Conservation (phyloP, 2,113 vertebrate genomes). For the cat (Felis catus) region F.catus_Fca126_mat1.0 CM031418.1:58012501-58013000, state of each 20-base stretch:
- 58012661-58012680: not conserved
- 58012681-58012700: not conserved
- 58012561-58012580: not conserved
- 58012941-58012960: no score
- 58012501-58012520: not conserved
- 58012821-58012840: not conserved
- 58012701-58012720: conserved; percentile 19
- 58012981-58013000: no score
- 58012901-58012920: no score
- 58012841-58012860: not conserved
- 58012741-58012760: not conserved
- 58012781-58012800: not conserved
- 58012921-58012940: no score
- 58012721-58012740: not conserved
- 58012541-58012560: not conserved
- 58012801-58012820: conserved; percentile 34
- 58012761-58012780: not conserved
- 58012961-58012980: no score
- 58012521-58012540: not conserved
- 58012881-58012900: not conserved
- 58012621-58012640: not conserved
- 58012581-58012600: not conserved
- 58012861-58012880: not conserved
- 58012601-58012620: conserved; percentile 14
- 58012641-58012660: not conserved